Evolutionary conservation across 1,140 invertebrate genomes (phyloP), one percentile per base, ranked within the genome.

Genomic region (Condylostylus longicornis): DNA sequence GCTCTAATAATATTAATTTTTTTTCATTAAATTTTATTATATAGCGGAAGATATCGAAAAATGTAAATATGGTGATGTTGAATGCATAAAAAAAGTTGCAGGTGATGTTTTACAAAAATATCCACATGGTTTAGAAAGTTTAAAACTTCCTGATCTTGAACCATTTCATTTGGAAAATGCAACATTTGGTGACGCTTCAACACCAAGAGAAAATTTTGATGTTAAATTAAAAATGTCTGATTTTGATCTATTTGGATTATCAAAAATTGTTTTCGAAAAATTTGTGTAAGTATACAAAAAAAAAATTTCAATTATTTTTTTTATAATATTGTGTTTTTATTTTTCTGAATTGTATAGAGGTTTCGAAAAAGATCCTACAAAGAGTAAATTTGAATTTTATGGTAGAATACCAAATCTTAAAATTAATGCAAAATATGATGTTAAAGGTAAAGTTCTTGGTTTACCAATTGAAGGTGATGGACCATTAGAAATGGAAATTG

Each of bases 261-360:
- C 32, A 10, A 33, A 46, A 14, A 36, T 43, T 18, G 36, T 42
- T 23, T 42, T 55, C 29, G 33, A 44, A 8, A 38, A 17, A 10
- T 6, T 17, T 31, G 29, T 31, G 29, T 31, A 31, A 31, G 29
- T 8, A 8, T 25, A 8, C 23, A 25, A 25, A 8, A 7, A 25
- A 25, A 25, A 7, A 25, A 25, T 8, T 25, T 25, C 23, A n/a
- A n/a, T n/a, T n/a, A n/a, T n/a, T n/a, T n/a, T n/a, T n/a, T n/a
- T n/a, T n/a, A n/a, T n/a, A n/a, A n/a, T n/a, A n/a, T n/a, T n/a
- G n/a, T n/a, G n/a, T n/a, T n/a, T n/a, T n/a, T n/a, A n/a, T n/a
- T n/a, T n/a, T n/a, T n/a, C n/a, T n/a, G n/a, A 25, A 7, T 25
- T 25, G 7, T 25, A n/a, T n/a, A 25, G 23, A 25, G 23, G 23